Evolutionary conservation across 2,113 vertebrate species (phyloP).

Genomic region (Agapornis roseicollis): DNA sequence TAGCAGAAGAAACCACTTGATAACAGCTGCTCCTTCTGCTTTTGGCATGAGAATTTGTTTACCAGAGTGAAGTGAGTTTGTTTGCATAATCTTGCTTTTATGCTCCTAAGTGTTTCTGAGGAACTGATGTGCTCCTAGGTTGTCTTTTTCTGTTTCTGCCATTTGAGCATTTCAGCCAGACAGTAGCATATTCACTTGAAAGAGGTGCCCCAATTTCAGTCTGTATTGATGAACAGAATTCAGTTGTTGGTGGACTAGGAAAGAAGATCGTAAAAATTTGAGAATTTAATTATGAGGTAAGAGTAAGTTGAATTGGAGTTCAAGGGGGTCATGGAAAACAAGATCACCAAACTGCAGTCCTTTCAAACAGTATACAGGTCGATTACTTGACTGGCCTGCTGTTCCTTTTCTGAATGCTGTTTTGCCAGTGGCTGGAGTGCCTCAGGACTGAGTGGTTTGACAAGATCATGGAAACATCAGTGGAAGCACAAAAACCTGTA

Average conservation of each 20-base stretch:
- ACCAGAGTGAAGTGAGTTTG: background rate
- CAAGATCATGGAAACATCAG: background rate
- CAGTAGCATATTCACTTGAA: background rate
- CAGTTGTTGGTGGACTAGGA: background rate
- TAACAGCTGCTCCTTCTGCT: background rate
- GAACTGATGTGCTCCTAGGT: background rate
- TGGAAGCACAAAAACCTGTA: background rate
- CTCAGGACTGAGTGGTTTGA: background rate
- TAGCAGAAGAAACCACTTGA: background rate
- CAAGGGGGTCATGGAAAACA: background rate
- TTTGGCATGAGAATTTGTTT: conserved; percentile 35
- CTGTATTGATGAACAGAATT: background rate
- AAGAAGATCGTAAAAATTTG: background rate
- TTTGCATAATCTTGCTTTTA: conserved; percentile 32
- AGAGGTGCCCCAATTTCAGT: background rate
- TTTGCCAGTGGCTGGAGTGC: background rate
- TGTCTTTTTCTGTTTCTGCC: background rate
- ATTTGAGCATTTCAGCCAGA: background rate
- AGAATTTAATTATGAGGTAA: background rate
- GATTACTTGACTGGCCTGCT: background rate
- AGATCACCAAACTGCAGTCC: background rate
- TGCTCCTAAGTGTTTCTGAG: background rate
- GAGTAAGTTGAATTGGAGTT: background rate
- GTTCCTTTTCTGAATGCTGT: background rate
- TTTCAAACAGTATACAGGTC: background rate